A percentile compares a stretch with the other conserved stretches of the same genome.
phyloP scores from a whole-genome alignment of 1,140 invertebrate species.

The Physella acuta region DNA sequence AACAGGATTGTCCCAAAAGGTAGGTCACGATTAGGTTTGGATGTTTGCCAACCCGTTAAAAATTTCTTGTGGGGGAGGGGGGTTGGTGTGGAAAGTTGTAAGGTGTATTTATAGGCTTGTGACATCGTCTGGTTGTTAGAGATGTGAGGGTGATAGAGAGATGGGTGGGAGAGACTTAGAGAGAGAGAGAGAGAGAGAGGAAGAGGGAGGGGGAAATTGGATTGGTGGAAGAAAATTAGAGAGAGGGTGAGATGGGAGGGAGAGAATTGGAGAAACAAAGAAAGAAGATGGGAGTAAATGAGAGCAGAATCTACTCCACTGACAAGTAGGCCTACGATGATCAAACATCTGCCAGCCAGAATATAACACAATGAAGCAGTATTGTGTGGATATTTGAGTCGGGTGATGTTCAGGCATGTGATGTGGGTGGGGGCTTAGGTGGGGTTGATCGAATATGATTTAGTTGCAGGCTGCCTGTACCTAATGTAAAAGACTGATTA shows the following conservation, averaged over 20 bases:
- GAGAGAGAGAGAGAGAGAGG: constrained; percentile 25
- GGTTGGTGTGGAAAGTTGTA: background rate
- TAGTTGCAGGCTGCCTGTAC: no score
- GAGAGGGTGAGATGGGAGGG: background rate
- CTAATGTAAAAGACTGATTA: no score
- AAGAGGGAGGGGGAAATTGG: background rate
- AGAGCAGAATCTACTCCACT: background rate
- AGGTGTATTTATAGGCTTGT: background rate
- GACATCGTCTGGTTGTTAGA: background rate
- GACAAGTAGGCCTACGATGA: background rate
- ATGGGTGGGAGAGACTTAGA: constrained; percentile 15
- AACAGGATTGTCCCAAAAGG: no score
- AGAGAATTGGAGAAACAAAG: background rate
- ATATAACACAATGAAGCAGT: no score
- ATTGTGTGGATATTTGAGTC: no score
- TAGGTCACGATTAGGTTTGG: background rate
- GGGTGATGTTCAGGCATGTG: no score
- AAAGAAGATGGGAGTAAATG: background rate
- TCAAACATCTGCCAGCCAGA: background rate
- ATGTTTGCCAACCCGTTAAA: background rate
- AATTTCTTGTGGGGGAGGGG: background rate
- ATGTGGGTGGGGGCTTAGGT: no score
- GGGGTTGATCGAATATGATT: no score
- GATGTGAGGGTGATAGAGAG: background rate
- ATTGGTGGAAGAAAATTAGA: background rate